phyloP scores from a whole-genome alignment of 2,797 vertebrate species.

The Sphenodon punctatus region DNA sequence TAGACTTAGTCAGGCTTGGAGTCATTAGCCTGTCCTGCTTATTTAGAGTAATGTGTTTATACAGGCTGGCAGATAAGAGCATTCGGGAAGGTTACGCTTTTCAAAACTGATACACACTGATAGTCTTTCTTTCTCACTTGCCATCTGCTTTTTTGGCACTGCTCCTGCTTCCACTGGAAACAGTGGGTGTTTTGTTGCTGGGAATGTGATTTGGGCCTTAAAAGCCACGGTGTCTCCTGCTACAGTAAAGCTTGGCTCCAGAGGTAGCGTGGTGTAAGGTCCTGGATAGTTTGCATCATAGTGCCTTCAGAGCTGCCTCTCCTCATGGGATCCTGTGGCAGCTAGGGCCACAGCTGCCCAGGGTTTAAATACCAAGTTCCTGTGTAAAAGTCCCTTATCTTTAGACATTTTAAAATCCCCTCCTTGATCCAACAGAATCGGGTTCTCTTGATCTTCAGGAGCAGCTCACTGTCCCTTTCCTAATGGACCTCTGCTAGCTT shows the following conservation, averaged over 20 bases:
- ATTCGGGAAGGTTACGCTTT: conserved; percentile 32
- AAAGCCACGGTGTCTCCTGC: background rate
- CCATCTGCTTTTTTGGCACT: background rate
- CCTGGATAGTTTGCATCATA: background rate
- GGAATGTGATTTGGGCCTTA: background rate
- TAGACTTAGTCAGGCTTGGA: conserved; percentile 15
- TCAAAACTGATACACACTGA: background rate
- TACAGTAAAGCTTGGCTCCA: background rate
- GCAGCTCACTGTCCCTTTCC: too few relatives aligned
- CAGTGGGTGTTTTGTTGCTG: background rate
- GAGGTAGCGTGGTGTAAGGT: background rate
- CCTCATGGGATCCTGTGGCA: background rate
- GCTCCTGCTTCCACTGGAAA: conserved; percentile 4
- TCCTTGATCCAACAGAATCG: too few relatives aligned
- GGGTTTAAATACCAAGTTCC: background rate
- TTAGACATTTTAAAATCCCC: background rate
- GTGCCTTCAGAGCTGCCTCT: background rate
- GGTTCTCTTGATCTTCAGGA: too few relatives aligned
- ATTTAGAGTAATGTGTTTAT: conserved; percentile 38
- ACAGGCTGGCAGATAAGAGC: conserved; percentile 25
- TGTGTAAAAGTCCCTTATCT: too few relatives aligned
- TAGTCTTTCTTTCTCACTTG: background rate
- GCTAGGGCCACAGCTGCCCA: background rate
- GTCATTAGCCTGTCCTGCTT: conserved; percentile 28
- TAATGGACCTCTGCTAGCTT: too few relatives aligned